Evolutionary conservation across 1,140 invertebrate genomes (phyloP), one percentile per base, ranked within the genome.

Genomic region (Steinernema khuongi): DNA sequence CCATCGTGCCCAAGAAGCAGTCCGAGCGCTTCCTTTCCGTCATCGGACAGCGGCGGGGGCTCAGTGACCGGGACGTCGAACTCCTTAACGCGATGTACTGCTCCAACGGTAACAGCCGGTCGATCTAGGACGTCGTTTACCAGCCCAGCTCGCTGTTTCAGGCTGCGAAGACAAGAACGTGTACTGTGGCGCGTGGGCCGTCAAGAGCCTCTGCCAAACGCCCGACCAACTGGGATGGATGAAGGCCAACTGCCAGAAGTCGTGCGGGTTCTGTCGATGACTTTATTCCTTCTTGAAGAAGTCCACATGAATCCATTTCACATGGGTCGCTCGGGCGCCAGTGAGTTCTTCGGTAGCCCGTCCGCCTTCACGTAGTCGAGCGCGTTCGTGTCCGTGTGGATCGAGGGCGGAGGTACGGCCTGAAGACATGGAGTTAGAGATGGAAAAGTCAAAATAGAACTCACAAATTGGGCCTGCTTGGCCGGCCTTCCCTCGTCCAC

Each of bases 41-140:
- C 30, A 81, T 83, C 68, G 81, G 81, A n/a, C 81, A 83, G 70
- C 32, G 81, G 60, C 67, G 79, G 18, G 71, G 76, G 36, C 17
- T 83, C 22, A 69, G 67, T 14, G 30, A 36, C n/a, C 50, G 33
- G 1, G 81, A 83, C 41, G 74, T 85, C 26, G 68, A 75, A 30
- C 31, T 82, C 1, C 29, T 83, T n/a, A 79, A 78, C 17, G 84
- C 82, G 43, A 81, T 83, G 80, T 83, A 85, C 70, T 83, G 81
- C 73, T 66, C 68, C 67, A 32, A 60, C 22, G 70, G 70, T 71
- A 31, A 7, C n/a, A n/a, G n/a, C n/a, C n/a, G 4, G 14, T 41
- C 7, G 19, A 14, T 4, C 68, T 30, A n/a, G 4, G 19, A 31
- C 4, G 4, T 31, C 11, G 7, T 7, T 69, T n/a, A 7, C 14